Percentiles rank a stretch among this genome's conserved stretches.
Conservation (phyloP, 35 echinoderm and acorn worm genomes). For the Eucidaris tribuloides region DNA sequence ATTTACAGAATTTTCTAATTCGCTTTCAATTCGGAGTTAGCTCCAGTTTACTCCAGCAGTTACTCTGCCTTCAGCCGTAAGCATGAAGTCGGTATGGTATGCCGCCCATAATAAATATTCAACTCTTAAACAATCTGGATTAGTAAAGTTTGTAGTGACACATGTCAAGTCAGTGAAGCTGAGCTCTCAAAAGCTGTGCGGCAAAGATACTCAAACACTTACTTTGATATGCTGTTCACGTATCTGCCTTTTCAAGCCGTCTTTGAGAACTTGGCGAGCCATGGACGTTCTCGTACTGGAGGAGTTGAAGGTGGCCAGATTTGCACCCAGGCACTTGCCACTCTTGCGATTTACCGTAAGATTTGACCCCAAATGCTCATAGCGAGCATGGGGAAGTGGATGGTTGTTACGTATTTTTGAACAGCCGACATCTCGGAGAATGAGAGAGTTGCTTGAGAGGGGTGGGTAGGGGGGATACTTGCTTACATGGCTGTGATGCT, state of each 20-base stretch:
- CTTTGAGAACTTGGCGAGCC: not conserved
- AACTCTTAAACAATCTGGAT: no score
- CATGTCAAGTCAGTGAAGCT: no score
- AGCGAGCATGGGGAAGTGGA: not conserved
- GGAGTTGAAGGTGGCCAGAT: constrained; percentile 42
- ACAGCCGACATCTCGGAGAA: constrained; percentile 41
- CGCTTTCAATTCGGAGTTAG: no score
- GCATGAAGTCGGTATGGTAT: no score
- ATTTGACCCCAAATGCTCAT: not conserved
- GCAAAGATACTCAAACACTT: no score
- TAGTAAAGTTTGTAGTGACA: no score
- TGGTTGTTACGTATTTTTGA: not conserved
- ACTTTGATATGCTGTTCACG: not conserved
- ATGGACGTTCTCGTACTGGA: not conserved
- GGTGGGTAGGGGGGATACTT: constrained; percentile 55
- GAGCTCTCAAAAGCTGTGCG: no score
- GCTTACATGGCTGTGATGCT: not conserved
- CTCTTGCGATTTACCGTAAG: not conserved
- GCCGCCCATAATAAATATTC: no score
- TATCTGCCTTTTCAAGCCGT: not conserved
- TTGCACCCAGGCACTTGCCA: constrained; percentile 12
- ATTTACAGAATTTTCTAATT: no score
- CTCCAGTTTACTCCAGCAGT: no score
- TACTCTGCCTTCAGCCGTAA: no score
- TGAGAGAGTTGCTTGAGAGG: constrained; percentile 78